Evolutionary conservation across 2,113 vertebrate species (phyloP).

Genomic region (Caracal caracal): DNA sequence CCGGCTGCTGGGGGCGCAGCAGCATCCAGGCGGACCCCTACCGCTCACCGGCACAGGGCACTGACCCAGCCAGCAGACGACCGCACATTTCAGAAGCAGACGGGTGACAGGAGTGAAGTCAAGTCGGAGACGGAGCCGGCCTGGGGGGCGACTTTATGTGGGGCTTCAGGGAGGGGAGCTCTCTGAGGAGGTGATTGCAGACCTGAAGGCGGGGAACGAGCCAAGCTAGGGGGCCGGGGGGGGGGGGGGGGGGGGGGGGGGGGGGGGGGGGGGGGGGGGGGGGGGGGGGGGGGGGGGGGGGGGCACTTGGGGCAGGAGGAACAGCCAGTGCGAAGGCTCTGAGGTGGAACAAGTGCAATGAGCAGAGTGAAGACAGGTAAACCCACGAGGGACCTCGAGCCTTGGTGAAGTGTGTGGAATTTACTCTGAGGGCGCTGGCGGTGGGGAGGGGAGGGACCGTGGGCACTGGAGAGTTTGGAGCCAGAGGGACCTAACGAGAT

Average conservation of each 20-base stretch:
- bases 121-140: background rate
- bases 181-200: background rate
- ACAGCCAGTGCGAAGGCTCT: background rate
- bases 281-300: background rate
- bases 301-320: background rate
- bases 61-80: background rate
- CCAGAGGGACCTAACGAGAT: background rate
- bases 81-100: background rate
- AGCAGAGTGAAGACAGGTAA: background rate
- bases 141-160: background rate
- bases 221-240: background rate
- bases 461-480: background rate
- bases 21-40: background rate
- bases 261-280: background rate
- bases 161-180: too few species aligned
- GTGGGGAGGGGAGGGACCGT: too few species aligned
- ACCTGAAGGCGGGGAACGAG: background rate
- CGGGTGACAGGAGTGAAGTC: background rate
- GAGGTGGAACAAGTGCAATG: background rate
- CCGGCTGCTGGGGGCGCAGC: background rate
- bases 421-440: background rate
- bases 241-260: background rate
- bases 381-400: background rate
- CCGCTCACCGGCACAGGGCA: background rate
- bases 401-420: background rate